Percentiles rank a stretch among this genome's conserved stretches.
These are phyloP conservation scores for Dryobotodes eremita DNA, from an alignment of 2,888 invertebrate genomes.

Conservation along the genomic window DNA sequence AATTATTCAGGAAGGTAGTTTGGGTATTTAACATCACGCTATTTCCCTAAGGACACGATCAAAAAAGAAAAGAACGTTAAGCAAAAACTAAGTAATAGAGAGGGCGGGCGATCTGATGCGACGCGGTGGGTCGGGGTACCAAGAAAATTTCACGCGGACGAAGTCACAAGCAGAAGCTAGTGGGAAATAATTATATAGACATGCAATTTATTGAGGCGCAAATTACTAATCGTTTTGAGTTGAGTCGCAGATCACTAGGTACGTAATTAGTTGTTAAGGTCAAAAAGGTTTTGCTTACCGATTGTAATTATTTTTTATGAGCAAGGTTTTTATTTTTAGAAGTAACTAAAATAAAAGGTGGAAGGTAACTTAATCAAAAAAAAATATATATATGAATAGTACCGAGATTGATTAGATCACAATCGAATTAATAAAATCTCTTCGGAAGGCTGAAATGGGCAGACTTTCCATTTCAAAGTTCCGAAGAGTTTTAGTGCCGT, in stretches of 20 bases:
- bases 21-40: no score
- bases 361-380: neutral
- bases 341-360: neutral
- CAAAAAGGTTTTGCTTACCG: neutral
- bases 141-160: no score
- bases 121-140: no score
- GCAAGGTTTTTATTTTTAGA: neutral
- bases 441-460: neutral
- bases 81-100: no score
- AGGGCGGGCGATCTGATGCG: no score
- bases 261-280: neutral
- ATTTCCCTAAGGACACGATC: no score
- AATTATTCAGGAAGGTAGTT: no score
- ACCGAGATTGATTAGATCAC: neutral
- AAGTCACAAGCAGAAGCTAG: no score
- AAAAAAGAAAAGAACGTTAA: no score
- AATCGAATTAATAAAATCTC: neutral
- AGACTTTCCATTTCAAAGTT: no score
- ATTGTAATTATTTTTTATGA: neutral
- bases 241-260: neutral
- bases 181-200: neutral
- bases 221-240: neutral
- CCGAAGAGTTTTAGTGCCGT: no score
- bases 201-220: neutral
- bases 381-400: neutral